These are phyloP conservation scores for Sphaeridia pumilis DNA, from an alignment of 2,888 invertebrate genomes.

Conservation along the genomic window DNA sequence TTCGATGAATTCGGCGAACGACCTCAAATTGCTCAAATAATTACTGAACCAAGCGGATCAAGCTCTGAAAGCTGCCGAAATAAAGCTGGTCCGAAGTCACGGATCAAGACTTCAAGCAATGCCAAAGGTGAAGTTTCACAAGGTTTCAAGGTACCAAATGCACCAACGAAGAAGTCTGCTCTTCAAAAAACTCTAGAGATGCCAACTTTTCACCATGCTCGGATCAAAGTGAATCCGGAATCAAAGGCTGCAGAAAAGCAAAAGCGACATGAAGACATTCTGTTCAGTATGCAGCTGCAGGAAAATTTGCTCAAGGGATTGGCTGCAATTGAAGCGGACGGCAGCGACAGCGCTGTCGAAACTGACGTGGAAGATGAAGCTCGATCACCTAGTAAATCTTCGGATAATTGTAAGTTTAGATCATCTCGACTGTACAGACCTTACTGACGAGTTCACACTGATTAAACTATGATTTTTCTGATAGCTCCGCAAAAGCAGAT, in stretches of 20 bases:
- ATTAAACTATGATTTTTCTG: too few relatives aligned
- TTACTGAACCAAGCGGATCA: slow-evolving; percentile 8
- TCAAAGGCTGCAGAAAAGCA: slow-evolving; percentile 6
- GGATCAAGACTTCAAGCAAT: background rate
- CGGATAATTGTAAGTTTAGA: too few relatives aligned
- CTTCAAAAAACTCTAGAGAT: background rate
- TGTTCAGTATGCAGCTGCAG: slow-evolving; percentile 5
- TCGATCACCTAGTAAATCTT: too few relatives aligned
- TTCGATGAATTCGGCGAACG: slow-evolving; percentile 13
- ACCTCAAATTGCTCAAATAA: slow-evolving; percentile 19
- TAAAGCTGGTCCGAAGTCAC: background rate
- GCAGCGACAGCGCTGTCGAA: too few relatives aligned
- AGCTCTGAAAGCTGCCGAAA: background rate
- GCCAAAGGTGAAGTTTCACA: background rate
- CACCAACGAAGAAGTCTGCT: background rate
- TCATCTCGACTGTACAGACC: too few relatives aligned
- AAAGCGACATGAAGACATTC: slow-evolving; percentile 11
- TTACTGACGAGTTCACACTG: too few relatives aligned
- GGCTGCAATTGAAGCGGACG: too few relatives aligned
- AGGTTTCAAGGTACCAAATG: background rate
- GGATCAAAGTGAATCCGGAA: background rate
- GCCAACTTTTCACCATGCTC: too few relatives aligned
- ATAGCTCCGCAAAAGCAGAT: too few relatives aligned
- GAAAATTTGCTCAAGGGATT: slow-evolving; percentile 2
- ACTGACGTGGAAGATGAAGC: too few relatives aligned